Percentiles rank a stretch among this genome's conserved stretches.
Conservation (phyloP, 2,113 vertebrate genomes). For the Sardina pilchardus region DNA sequence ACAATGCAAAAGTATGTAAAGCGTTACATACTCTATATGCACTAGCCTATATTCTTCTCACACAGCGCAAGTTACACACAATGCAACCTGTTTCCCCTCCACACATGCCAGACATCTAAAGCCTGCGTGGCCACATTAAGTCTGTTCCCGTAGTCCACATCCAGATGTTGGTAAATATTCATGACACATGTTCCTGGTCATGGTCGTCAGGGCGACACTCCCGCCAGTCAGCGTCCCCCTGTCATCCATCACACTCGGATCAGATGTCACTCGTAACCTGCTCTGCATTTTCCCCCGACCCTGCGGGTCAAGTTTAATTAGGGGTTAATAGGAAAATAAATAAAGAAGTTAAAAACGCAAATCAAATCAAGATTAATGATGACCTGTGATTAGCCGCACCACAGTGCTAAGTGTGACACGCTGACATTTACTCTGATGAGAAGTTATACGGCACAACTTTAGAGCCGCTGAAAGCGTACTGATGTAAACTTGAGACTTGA, state of each 20-base stretch:
- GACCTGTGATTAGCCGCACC: constrained; percentile 59
- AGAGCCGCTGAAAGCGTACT: background rate
- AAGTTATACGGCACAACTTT: background rate
- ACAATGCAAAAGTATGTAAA: background rate
- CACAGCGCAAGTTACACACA: background rate
- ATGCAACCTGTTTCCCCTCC: constrained; percentile 4
- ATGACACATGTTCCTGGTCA: constrained; percentile 31
- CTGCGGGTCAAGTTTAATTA: constrained; percentile 52
- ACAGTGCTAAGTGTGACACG: background rate
- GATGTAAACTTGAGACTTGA: background rate
- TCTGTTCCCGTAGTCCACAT: constrained; percentile 16
- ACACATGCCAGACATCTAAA: background rate
- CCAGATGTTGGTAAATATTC: constrained; percentile 57
- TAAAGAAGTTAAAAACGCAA: constrained; percentile 48
- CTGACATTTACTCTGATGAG: constrained; percentile 8
- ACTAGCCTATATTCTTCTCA: background rate
- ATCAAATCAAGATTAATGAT: constrained; percentile 72
- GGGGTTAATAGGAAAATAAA: constrained; percentile 34
- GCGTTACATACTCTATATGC: background rate
- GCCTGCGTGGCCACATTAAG: background rate
- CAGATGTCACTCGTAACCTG: background rate
- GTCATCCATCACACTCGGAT: constrained; percentile 62
- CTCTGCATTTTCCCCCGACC: background rate
- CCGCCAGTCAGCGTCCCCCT: constrained; percentile 63
- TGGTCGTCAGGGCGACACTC: constrained; percentile 44